A percentile compares a stretch with the other conserved stretches of the same genome.
Conservation (phyloP, 2,113 vertebrate genomes). For the Cromileptes altivelis region DNA sequence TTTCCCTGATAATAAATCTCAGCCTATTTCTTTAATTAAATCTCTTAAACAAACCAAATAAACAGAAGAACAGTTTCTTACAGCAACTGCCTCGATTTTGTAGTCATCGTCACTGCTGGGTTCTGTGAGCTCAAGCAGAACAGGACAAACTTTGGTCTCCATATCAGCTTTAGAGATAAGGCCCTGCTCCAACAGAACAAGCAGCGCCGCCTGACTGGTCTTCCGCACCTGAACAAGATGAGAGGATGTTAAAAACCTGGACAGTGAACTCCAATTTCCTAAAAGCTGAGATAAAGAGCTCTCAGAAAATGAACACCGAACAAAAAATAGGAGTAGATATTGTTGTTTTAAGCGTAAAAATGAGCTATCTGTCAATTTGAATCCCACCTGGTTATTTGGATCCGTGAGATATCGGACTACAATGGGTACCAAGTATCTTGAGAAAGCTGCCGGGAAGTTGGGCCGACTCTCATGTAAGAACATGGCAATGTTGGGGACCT, state of each 20-base stretch:
- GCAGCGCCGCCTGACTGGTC: conserved; percentile 91
- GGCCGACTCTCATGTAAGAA: conserved; percentile 91
- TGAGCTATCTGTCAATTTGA: not conserved
- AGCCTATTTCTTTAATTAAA: not conserved
- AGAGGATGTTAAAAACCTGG: not conserved
- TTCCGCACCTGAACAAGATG: conserved; percentile 88
- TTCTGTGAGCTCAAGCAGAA: conserved; percentile 90
- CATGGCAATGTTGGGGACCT: conserved; percentile 91
- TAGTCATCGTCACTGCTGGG: conserved; percentile 90
- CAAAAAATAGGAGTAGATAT: not conserved
- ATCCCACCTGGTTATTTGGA: conserved; percentile 90
- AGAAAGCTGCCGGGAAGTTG: conserved; percentile 89
- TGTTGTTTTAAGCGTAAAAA: not conserved
- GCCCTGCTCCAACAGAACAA: conserved; percentile 91
- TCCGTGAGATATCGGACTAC: conserved; percentile 90
- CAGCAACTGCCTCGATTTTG: conserved; percentile 91
- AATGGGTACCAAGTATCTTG: conserved; percentile 91
- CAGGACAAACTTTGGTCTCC: conserved; percentile 91
- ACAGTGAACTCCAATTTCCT: not conserved
- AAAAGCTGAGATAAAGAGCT: not conserved
- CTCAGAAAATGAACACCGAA: not conserved
- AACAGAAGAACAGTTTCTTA: conserved; percentile 74
- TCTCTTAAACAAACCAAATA: not conserved
- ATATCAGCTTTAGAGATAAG: conserved; percentile 90
- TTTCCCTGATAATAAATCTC: not conserved